Conservation (phyloP, 2,113 vertebrate genomes). For the Dolichallabes microphthalmus region DNA sequence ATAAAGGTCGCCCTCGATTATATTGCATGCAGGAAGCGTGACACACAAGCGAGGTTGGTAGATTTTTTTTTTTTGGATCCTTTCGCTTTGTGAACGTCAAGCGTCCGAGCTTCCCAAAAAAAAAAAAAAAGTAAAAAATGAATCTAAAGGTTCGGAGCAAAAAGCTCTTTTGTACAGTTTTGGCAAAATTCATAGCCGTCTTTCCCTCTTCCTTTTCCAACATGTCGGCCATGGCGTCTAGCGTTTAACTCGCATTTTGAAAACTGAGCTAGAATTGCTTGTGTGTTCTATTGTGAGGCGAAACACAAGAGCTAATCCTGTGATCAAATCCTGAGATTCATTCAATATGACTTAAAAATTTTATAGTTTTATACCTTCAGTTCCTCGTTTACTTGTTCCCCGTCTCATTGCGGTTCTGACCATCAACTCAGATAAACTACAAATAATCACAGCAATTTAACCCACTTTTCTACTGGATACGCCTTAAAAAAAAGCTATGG, state of each 20-base stretch:
- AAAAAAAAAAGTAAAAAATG: not conserved
- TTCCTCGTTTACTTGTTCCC: not conserved
- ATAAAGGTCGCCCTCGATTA: slow-evolving; percentile 54
- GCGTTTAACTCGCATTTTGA: not conserved
- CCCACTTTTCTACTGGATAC: too few relatives aligned
- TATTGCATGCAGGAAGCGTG: slow-evolving; percentile 45
- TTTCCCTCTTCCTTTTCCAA: not conserved
- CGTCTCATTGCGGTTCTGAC: not conserved
- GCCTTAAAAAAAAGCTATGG: not conserved
- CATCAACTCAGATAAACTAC: not conserved
- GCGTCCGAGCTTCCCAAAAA: not conserved
- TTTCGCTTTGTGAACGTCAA: slow-evolving; percentile 16
- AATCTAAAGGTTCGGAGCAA: not conserved
- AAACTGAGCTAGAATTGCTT: not conserved
- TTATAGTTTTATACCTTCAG: not conserved
- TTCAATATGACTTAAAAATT: not conserved
- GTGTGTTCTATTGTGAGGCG: not conserved
- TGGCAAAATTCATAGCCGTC: too few relatives aligned
- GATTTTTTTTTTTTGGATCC: not conserved
- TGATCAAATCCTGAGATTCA: not conserved
- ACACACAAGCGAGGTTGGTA: not conserved
- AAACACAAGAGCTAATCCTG: not conserved
- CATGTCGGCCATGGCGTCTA: not conserved
- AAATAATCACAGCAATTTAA: not conserved
- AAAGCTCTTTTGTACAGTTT: not conserved